These are phyloP conservation scores for Nebria ingens DNA, from an alignment of 1,140 invertebrate species.

Conservation along the genomic window DNA sequence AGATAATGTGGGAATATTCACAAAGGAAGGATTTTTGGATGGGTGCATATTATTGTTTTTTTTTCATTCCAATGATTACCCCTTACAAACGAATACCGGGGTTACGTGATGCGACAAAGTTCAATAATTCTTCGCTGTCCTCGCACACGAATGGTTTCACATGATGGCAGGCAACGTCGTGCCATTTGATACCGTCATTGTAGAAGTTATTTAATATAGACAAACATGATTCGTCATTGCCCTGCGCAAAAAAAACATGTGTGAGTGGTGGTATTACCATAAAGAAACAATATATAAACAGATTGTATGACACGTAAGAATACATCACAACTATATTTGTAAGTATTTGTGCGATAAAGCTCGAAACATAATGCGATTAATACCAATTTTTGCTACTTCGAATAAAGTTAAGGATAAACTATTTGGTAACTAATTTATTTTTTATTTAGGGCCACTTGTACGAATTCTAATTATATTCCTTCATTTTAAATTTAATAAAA, in stretches of 20 bases:
- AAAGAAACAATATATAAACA: no score
- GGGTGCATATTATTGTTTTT: background rate
- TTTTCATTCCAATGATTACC: background rate
- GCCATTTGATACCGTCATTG: slow-evolving; percentile 85
- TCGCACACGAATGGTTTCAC: slow-evolving; percentile 88
- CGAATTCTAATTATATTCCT: no score
- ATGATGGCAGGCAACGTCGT: slow-evolving; percentile 85
- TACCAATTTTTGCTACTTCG: no score
- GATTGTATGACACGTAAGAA: no score
- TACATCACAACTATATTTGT: no score
- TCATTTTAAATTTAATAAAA: no score
- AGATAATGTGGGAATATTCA: slow-evolving; percentile 3
- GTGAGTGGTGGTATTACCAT: background rate
- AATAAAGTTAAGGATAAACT: no score
- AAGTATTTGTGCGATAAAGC: no score
- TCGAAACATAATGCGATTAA: no score
- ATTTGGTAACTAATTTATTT: no score
- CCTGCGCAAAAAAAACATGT: slow-evolving; percentile 38
- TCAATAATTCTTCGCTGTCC: slow-evolving; percentile 83
- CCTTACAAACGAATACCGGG: slow-evolving; percentile 66
- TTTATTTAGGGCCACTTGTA: no score
- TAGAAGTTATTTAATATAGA: slow-evolving; percentile 88
- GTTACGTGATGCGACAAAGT: slow-evolving; percentile 79
- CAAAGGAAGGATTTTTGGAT: slow-evolving; percentile 1
- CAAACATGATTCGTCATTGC: slow-evolving; percentile 81